A percentile compares a stretch with the other conserved stretches of the same genome.
These are phyloP conservation scores for Notospermus geniculatus DNA, from an alignment of 1,140 invertebrate genomes.

Conservation along the genomic window DNA sequence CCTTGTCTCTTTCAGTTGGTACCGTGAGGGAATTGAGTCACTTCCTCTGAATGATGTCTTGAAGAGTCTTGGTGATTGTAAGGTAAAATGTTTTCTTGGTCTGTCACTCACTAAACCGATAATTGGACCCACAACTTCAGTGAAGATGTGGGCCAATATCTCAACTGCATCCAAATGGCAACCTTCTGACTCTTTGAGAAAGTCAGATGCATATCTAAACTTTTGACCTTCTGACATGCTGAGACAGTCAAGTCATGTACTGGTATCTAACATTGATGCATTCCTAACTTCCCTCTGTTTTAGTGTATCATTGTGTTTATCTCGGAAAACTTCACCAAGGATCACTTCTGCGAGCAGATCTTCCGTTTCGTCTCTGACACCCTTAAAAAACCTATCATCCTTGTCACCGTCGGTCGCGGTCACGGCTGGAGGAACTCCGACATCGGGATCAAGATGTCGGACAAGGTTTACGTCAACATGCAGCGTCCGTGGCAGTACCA, in stretches of 20 bases:
- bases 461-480: constrained; percentile 51
- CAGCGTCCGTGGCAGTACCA: constrained; percentile 34
- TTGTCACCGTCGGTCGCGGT: constrained; percentile 21
- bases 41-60: constrained; percentile 14
- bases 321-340: constrained; percentile 20
- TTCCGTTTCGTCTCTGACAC: constrained; percentile 19
- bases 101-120: too few relatives aligned
- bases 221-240: constrained; percentile 11
- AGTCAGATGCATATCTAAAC: too few relatives aligned
- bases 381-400: constrained; percentile 20
- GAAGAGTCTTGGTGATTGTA: constrained; percentile 14
- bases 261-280: neutral
- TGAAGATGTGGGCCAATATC: too few relatives aligned
- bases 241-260: neutral
- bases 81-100: too few relatives aligned
- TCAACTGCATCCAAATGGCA: too few relatives aligned
- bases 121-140: too few relatives aligned
- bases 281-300: neutral
- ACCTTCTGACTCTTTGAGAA: too few relatives aligned
- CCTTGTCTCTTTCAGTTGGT: constrained; percentile 11
- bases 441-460: constrained; percentile 19
- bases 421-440: constrained; percentile 20
- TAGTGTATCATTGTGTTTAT: constrained; percentile 18
- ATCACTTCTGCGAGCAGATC: constrained; percentile 11
- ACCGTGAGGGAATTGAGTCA: constrained; percentile 4